phyloP scores from a whole-genome alignment of 1,140 invertebrate genomes.

The Charaxes varanes region DNA sequence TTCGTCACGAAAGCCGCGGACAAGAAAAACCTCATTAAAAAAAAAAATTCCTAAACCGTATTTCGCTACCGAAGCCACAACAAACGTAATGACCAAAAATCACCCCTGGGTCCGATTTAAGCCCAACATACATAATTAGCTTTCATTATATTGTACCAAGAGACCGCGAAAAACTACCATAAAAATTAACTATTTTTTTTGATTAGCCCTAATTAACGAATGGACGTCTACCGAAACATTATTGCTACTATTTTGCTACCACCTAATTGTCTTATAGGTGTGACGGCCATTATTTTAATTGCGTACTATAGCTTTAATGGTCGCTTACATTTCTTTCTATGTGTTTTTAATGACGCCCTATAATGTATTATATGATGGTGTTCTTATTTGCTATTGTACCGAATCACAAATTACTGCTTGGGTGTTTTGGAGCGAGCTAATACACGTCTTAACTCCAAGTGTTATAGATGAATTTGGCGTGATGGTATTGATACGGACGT shows the following conservation, averaged over 20 bases:
- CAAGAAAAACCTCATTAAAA: slow-evolving; percentile 12
- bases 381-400: slow-evolving; percentile 30
- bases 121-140: slow-evolving; percentile 20
- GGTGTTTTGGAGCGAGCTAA: background rate
- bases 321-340: slow-evolving; percentile 54
- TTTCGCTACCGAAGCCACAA: slow-evolving; percentile 13
- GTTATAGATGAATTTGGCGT: slow-evolving; percentile 2
- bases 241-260: slow-evolving; percentile 35
- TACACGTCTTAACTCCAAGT: slow-evolving; percentile 1
- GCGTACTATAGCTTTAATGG: slow-evolving; percentile 55
- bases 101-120: slow-evolving; percentile 21
- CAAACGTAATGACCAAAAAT: slow-evolving; percentile 21
- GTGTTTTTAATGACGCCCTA: slow-evolving; percentile 46
- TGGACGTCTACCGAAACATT: slow-evolving; percentile 53
- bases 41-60: slow-evolving; percentile 15
- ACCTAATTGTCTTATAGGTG: slow-evolving; percentile 70
- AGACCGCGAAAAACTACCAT: slow-evolving; percentile 19
- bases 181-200: slow-evolving; percentile 49
- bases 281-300: slow-evolving; percentile 72
- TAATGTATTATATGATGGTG: slow-evolving; percentile 42
- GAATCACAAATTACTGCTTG: slow-evolving; percentile 23
- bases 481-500: slow-evolving; percentile 7
- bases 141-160: slow-evolving; percentile 17
- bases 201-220: slow-evolving; percentile 65
- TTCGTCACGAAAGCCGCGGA: slow-evolving; percentile 1